phyloP scores from a whole-genome alignment of 2,797 vertebrate genomes.

The Benthosema pterotum region DNA sequence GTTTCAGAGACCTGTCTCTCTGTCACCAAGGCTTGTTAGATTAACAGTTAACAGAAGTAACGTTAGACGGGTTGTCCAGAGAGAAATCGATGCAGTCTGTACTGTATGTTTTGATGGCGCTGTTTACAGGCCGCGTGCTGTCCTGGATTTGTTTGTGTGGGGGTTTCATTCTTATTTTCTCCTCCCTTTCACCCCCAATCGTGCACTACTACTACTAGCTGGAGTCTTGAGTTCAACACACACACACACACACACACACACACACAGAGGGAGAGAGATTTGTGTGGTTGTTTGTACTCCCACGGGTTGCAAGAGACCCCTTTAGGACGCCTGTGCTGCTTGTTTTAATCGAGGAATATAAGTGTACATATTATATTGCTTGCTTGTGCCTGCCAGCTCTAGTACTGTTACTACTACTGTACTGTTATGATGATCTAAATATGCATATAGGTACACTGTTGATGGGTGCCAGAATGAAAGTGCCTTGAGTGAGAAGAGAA shows the following conservation, averaged over 20 bases:
- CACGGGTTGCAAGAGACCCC: not conserved
- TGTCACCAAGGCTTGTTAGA: conserved; percentile 11
- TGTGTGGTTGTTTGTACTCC: not conserved
- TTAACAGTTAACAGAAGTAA: no score
- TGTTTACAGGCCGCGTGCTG: conserved; percentile 55
- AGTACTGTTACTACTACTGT: no score
- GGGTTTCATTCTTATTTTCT: not conserved
- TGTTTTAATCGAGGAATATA: not conserved
- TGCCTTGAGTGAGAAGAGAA: no score
- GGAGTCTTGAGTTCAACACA: conserved; percentile 16
- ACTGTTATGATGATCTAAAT: no score
- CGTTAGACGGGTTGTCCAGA: conserved; percentile 29
- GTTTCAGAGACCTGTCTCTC: no score
- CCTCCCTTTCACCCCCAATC: not conserved
- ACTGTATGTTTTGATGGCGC: conserved; percentile 56
- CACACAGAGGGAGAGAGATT: not conserved
- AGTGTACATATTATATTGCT: no score
- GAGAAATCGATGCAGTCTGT: conserved; percentile 19
- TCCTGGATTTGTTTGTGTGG: conserved; percentile 1
- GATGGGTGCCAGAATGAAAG: no score
- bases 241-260: not conserved
- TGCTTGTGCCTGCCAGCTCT: no score
- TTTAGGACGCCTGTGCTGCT: not conserved
- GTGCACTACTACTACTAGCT: not conserved
- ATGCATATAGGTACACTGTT: no score